Evolutionary conservation across 35 echinoderm and acorn worm genomes (phyloP), one percentile per base, ranked within the genome.

Genomic region (Eucidaris tribuloides): DNA sequence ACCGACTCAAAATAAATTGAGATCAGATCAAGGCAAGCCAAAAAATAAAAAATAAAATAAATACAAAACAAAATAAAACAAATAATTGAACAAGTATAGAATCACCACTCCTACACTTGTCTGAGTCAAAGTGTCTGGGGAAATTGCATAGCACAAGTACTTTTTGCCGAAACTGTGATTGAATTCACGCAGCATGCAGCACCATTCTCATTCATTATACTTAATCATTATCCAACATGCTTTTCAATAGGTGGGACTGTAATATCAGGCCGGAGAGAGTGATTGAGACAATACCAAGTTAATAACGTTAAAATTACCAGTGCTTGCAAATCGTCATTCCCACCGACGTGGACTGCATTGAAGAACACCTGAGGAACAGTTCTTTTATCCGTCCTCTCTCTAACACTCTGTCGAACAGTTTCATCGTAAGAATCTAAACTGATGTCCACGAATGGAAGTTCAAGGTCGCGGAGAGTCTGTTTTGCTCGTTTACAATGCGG

Each of bases 361-460:
- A 99, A 99, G 58, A 93, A 99, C 52, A 99, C 87, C 59, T 99
- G 96, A 2, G 96, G 96, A 18, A 99, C 96, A 1, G 96, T 99
- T 29, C 82, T 62, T 34, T 81, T 86, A 6, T 87, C 86, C 42
- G 83, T 93, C 32, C 83, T 81, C n/a, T 86, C 43, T n/a, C 43
- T 48, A 15, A 99, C 65, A 13, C 54, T 79, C 71, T 99, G 46
- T 13, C 96, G 77, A 3, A 99, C 87, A 0, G 62, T 81, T 29
- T 76, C 87, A 28, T 56, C 81, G 59, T 99, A 99, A 7, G 77
- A 81, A 63, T 99, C 96, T 0, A 93, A 35, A 46, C 86, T 93
- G 27, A 99, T 31, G 27, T 99, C 96, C 13, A 31, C 62, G 65
- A 83, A 99, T 4, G 86, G 86, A 14, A 99, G 52, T 35, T 66